These are phyloP conservation scores for Poecilobothrus nobilitatus DNA, from an alignment of 2,888 invertebrate genomes.

Conservation along the genomic window DNA sequence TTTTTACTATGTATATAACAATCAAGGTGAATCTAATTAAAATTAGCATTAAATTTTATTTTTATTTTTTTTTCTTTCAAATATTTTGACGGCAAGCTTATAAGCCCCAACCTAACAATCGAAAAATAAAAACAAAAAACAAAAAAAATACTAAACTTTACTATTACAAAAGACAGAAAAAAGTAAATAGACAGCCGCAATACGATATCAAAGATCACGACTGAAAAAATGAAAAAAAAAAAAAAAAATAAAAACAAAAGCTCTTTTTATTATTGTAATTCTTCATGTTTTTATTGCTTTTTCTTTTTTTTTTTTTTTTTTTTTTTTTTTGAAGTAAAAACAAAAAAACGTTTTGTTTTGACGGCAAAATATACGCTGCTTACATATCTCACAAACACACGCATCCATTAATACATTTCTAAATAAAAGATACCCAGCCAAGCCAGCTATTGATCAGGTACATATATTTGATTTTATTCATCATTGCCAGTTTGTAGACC, in stretches of 20 bases:
- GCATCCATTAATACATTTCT: background rate
- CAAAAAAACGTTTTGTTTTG: background rate
- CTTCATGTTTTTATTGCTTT: too few relatives aligned
- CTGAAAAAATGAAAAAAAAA: background rate
- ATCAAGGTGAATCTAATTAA: slow-evolving; percentile 1
- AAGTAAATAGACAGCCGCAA: background rate
- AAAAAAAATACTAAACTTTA: background rate
- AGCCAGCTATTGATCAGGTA: too few relatives aligned
- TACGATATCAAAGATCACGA: background rate
- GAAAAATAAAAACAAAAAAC: background rate
- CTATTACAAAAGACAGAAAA: background rate
- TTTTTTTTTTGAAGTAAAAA: too few relatives aligned
- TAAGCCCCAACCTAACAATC: background rate
- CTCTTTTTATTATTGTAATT: background rate
- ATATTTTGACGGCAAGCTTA: background rate
- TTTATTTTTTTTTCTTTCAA: background rate
- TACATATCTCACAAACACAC: background rate
- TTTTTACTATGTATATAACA: background rate
- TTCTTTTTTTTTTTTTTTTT: too few relatives aligned
- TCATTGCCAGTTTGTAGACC: too few relatives aligned
- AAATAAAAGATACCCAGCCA: too few relatives aligned
- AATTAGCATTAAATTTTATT: background rate
- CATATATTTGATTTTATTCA: too few relatives aligned
- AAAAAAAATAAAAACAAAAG: background rate
- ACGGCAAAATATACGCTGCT: background rate